Conservation (phyloP, 2,888 invertebrate genomes). For the Miltochrista miniata region DNA sequence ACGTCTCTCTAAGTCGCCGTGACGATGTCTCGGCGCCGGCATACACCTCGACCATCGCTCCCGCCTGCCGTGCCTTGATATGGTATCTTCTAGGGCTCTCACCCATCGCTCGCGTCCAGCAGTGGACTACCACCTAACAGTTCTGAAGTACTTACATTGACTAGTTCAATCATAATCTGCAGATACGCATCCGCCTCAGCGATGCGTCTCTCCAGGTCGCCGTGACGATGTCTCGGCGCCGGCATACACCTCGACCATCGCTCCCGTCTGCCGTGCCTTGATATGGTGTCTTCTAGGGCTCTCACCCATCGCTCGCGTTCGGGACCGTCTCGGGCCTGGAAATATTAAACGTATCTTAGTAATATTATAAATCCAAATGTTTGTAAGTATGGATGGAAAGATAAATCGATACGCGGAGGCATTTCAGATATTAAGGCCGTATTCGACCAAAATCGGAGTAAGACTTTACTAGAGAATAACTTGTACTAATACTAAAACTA, state of each 20-base stretch:
- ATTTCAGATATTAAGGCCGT: too few species aligned
- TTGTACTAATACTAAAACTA: too few species aligned
- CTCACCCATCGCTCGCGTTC: constrained; percentile 98
- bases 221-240: constrained; percentile 65
- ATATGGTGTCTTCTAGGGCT: constrained; percentile 96
- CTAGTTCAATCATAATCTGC: constrained; percentile 97
- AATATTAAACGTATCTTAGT: not conserved
- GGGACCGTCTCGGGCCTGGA: constrained; percentile 95
- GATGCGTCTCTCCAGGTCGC: constrained; percentile 94
- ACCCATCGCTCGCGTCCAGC: constrained; percentile 99
- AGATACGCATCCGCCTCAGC: constrained; percentile 98
- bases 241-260: constrained; percentile 76
- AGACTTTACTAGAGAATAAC: too few species aligned
- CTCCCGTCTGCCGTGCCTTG: constrained; percentile 86
- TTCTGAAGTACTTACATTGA: constrained; percentile 85
- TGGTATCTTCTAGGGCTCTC: constrained; percentile 96
- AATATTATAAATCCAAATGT: too few species aligned
- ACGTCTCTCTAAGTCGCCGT: constrained; percentile 92
- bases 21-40: constrained; percentile 66
- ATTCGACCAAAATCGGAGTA: too few species aligned
- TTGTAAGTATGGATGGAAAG: too few species aligned
- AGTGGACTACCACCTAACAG: too few species aligned
- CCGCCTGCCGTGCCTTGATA: constrained; percentile 88
- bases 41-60: constrained; percentile 77
- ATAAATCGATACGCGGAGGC: too few species aligned